phyloP scores from a whole-genome alignment of 1,140 invertebrate species.

The Zaprionus ornatus region DNA sequence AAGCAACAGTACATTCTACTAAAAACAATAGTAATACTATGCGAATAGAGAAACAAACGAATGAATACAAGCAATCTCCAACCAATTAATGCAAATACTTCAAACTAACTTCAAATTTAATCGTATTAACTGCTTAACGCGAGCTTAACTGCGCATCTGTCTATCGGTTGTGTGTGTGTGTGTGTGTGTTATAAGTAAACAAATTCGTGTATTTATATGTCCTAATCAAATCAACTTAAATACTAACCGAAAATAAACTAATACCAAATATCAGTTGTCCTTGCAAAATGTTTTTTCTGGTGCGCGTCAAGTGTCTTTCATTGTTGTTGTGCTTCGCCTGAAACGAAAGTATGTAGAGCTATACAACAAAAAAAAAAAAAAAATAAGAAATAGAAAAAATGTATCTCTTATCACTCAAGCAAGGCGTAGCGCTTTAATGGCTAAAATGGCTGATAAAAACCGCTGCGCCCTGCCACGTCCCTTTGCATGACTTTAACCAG shows the following conservation, averaged over 20 bases:
- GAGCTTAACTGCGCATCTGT: slow-evolving; percentile 40
- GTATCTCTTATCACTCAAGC: slow-evolving; percentile 75
- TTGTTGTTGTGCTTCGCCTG: slow-evolving; percentile 52
- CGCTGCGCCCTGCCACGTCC: neutral
- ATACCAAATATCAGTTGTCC: slow-evolving; percentile 23
- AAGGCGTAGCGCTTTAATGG: slow-evolving; percentile 61
- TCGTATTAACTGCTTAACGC: slow-evolving; percentile 14
- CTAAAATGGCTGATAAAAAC: slow-evolving; percentile 55
- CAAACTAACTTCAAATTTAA: neutral
- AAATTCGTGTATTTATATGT: slow-evolving; percentile 20
- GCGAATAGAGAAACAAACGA: slow-evolving; percentile 7
- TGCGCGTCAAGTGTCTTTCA: slow-evolving; percentile 56
- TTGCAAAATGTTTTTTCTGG: slow-evolving; percentile 30
- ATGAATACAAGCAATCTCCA: slow-evolving; percentile 1
- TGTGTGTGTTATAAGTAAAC: slow-evolving; percentile 9
- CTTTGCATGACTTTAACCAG: slow-evolving; percentile 41
- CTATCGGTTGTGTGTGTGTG: slow-evolving; percentile 25
- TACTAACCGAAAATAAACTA: slow-evolving; percentile 10
- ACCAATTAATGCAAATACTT: slow-evolving; percentile 1
- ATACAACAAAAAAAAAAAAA: slow-evolving; percentile 45
- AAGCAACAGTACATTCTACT: slow-evolving; percentile 56
- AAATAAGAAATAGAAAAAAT: slow-evolving; percentile 51
- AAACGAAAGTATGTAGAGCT: slow-evolving; percentile 64
- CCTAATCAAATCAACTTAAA: neutral
- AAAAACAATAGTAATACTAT: slow-evolving; percentile 42